These are phyloP conservation scores for Alectoris magna DNA, from an alignment of 2,797 vertebrate species.

Conservation along the genomic window DNA sequence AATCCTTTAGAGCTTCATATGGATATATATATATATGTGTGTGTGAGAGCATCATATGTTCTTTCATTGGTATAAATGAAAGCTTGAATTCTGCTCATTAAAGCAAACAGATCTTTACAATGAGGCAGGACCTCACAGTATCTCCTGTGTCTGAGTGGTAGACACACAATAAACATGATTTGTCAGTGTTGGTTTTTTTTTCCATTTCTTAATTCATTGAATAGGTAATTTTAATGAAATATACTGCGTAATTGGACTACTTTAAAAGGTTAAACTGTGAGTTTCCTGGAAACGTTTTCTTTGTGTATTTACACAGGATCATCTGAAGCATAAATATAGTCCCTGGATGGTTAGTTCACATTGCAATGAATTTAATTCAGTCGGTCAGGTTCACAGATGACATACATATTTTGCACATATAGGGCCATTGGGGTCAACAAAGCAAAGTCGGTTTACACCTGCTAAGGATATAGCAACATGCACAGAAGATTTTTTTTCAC, in stretches of 20 bases:
- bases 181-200: not conserved
- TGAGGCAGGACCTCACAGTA: not conserved
- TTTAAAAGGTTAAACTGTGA: slow-evolving; percentile 11
- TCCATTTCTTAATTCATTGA: slow-evolving; percentile 9
- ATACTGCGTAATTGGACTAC: not conserved
- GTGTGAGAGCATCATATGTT: not conserved
- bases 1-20: not conserved
- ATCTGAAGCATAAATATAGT: slow-evolving; percentile 28
- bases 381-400: slow-evolving; percentile 19
- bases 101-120: not conserved
- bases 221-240: slow-evolving; percentile 29
- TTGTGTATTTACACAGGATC: not conserved
- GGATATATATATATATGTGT: not conserved
- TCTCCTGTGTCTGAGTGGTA: not conserved
- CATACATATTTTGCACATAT: slow-evolving; percentile 38
- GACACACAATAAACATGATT: not conserved
- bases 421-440: slow-evolving; percentile 10
- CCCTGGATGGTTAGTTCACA: not conserved
- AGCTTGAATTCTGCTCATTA: not conserved
- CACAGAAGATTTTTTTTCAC: not conserved
- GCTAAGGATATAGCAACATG: not conserved
- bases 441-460: slow-evolving; percentile 16
- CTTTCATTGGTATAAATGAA: not conserved
- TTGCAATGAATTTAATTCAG: slow-evolving; percentile 27
- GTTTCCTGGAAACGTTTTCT: slow-evolving; percentile 58